Base-by-base conservation (phyloP, 2,797 vertebrate genomes). In the Girardinus metallicus region DNA sequence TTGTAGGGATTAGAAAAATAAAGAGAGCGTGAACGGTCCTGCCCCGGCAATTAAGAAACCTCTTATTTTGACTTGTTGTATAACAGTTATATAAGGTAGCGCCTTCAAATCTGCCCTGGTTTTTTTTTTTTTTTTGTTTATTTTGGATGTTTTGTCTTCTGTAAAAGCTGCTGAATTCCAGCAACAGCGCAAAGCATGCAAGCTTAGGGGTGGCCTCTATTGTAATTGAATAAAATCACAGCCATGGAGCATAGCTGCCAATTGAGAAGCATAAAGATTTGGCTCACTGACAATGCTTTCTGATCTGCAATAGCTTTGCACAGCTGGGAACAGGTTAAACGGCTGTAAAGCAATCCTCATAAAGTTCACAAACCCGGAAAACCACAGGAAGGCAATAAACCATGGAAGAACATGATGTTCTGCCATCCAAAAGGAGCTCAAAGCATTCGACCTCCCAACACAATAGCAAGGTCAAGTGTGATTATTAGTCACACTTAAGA, bases 371-470 rank as follows among this genome's bases (percentile, higher is more conserved):
- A 90, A 85, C 90, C 85, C 76, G 57, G 85, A 85, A 91, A 91
- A 94, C 91, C 81, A 49, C 92, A 90, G 91, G 86, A 91, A 87
- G 83, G 85, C 85, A 80, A 80, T 90, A 91, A 94, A 94, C 83
- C 84, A 76, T 78, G 80, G 78, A 84, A 91, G 90, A 89, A 94
- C 93, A 92, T 4, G 7, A 1, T 90, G 92, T 93, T 91, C 87
- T 79, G 62, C 79, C 74, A 47, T 85, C 83, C 79, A 71, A 75
- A 73, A 78, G 49, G 23, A 60, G 76, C 66, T 86, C 44, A 66
- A 49, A 82, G 68, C 73, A 82, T 85, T 71, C 29, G 2, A 44
- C 55, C 34, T 78, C 66, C 64, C 73, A 47, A 62, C 44, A 79
- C n/a, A 57, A 34, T 62, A 26, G 72, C 75, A 82, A 0, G 71